Evolutionary conservation across 2,797 vertebrate genomes (phyloP).

Genomic region (Acestrorhynchus altus): DNA sequence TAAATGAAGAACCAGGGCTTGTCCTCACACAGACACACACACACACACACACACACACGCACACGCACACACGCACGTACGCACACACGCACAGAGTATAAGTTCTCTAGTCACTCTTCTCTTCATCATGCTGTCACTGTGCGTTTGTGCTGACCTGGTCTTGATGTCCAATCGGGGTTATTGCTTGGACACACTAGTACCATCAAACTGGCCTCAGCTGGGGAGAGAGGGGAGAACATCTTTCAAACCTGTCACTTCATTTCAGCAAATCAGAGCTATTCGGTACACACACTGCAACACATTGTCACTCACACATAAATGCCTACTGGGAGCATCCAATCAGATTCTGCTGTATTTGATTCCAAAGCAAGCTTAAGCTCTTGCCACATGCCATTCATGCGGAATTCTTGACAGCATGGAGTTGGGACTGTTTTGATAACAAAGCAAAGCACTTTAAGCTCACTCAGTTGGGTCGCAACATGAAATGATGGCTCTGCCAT

Average conservation of each 20-base stretch:
- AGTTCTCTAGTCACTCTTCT: constrained; percentile 10
- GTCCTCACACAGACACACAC: background rate
- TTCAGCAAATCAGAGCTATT: background rate
- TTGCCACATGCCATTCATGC: background rate
- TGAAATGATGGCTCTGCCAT: background rate
- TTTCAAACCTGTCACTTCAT: background rate
- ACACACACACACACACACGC: background rate
- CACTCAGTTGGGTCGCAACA: background rate
- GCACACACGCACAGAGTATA: constrained; percentile 1
- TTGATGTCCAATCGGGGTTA: background rate
- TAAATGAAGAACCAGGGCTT: constrained; percentile 16
- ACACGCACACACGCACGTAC: background rate
- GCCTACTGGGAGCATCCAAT: constrained; percentile 4
- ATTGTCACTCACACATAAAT: constrained; percentile 12
- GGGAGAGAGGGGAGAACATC: background rate
- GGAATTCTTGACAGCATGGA: background rate
- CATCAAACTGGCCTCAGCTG: background rate
- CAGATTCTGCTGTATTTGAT: background rate
- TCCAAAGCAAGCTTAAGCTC: background rate
- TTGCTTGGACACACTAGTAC: background rate
- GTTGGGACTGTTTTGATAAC: background rate
- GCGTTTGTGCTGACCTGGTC: constrained; percentile 11
- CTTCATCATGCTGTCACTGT: constrained; percentile 21
- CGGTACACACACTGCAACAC: constrained; percentile 1
- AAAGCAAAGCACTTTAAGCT: background rate